Base-by-base conservation (phyloP, 2,888 invertebrate genomes). In the Amitus sp. region DNA sequence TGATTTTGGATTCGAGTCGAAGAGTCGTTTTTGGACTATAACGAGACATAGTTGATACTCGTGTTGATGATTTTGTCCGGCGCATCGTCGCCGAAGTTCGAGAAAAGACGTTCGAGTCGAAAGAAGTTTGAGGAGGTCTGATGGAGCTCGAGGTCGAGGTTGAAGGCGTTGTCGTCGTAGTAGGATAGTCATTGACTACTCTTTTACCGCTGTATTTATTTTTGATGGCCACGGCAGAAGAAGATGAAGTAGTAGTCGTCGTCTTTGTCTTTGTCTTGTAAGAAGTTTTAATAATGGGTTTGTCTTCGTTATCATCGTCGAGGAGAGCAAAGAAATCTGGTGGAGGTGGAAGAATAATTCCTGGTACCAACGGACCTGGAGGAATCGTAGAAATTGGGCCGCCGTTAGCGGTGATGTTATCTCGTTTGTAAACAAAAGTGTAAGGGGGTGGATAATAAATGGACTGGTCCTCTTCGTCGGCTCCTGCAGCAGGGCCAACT, bases 391-490 rank as follows among this genome's bases (percentile, higher is more conserved):
- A n/a, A n/a, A n/a, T n/a, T n/a, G n/a, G n/a, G n/a, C n/a, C n/a
- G n/a, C n/a, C n/a, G n/a, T n/a, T n/a, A 9, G 84, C 80, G 45
- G 88, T 89, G 37, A 90, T 87, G 82, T 94, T 93, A 83, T 94
- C 93, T 78, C 92, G 92, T 78, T 87, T 88, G 78, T 91, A 94
- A 69, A 91, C 90, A 85, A 93, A 93, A 82, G 92, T 94, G 85
- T 95, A 95, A 10, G 94, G 93, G 76, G 94, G 94, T 74, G 94
- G 94, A 86, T 95, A 94, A 78, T 94, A 95, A 52, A 94, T 89
- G 70, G 94, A 93, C 74, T 94, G 94, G 86, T 95, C 94, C 84
- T 95, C 94, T 84, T 95, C 94, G 85, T 94, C 93, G n/a, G n/a
- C n/a, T n/a, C n/a, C n/a, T n/a, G n/a, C n/a, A n/a, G n/a, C n/a